A percentile compares a stretch with the other conserved stretches of the same genome.
Conservation (phyloP, 1,140 invertebrate genomes). For the Diachasma alloeum region DNA sequence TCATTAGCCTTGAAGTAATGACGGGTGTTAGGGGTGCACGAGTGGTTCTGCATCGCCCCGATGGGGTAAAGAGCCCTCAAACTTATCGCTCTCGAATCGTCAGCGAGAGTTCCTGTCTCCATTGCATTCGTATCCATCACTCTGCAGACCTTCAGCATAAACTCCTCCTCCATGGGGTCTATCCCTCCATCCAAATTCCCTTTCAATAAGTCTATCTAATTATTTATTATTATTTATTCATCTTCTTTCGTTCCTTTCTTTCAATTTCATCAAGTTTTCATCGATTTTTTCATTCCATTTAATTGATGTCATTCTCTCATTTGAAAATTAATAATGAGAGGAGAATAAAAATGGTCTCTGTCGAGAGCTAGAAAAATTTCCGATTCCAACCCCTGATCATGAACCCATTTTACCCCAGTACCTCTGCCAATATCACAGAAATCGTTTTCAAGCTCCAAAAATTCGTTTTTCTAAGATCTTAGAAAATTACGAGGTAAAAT, state of each 20-base stretch:
- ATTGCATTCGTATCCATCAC: slow-evolving; percentile 80
- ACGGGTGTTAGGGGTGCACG: slow-evolving; percentile 77
- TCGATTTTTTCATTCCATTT: too few relatives aligned
- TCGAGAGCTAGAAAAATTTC: too few relatives aligned
- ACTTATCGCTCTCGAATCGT: slow-evolving; percentile 62
- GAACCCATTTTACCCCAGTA: too few relatives aligned
- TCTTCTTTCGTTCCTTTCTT: neutral
- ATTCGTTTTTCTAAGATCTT: too few relatives aligned
- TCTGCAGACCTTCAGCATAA: slow-evolving; percentile 70
- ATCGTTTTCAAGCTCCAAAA: too few relatives aligned
- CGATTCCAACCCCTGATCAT: too few relatives aligned
- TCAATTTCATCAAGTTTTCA: too few relatives aligned
- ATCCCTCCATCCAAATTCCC: slow-evolving; percentile 66
- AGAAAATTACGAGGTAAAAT: too few relatives aligned
- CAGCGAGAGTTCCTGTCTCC: slow-evolving; percentile 65
- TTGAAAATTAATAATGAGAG: too few relatives aligned
- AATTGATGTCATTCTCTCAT: too few relatives aligned
- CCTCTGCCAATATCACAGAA: too few relatives aligned
- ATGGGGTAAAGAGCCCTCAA: slow-evolving; percentile 78
- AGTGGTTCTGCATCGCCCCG: slow-evolving; percentile 78
- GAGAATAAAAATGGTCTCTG: too few relatives aligned
- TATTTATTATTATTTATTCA: neutral
- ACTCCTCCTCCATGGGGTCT: slow-evolving; percentile 66
- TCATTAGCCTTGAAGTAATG: slow-evolving; percentile 70
- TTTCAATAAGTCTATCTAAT: slow-evolving; percentile 67